Base-by-base conservation (phyloP, 2,888 invertebrate genomes). In the Eulithis testata region DNA sequence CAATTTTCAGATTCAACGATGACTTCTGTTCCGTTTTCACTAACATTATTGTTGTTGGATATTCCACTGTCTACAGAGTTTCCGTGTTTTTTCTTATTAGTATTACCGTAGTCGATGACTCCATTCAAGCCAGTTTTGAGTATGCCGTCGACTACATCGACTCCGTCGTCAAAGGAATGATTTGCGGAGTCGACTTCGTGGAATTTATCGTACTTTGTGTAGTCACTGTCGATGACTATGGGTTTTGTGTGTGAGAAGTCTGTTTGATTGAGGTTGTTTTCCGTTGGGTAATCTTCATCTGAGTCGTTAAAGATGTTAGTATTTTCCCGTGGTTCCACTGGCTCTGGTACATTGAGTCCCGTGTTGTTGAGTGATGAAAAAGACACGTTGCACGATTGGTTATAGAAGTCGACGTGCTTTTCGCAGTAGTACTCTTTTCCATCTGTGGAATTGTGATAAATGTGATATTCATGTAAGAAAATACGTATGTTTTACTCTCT, bases 351-450 rank as follows among this genome's bases (percentile, higher is more conserved):
- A 51, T 92, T 88, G 0, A 91, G 81, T 37, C 89, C 91, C 70
- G 88, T 82, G 64, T 91, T 90, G 70, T 88, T 91, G 8, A 93
- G 81, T 0, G 93, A 93, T 0, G 91, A 86, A 72, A 88, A 88
- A 0, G 93, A 93, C 0, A 92, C 89, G 71, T 86, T 90, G 74
- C 87, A 88, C 0, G 90, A 91, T 51, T 89, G 87, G 68, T 90
- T 91, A 78, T 90, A 91, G 43, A 88, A 81, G 72, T 93, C 89
- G 75, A 69, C 65, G 57, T 93, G 93, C 76, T 93, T 93, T 66
- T 93, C 93, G 71, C 93, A 93, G 75, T 84, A 88, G 71, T 93
- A 93, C 71, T 93, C 93, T 74, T 90, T 90, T 7, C 90, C 93
- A 68, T 93, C 93, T 93, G 83, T 14, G 14, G 40, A 53, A 4